phyloP scores from a whole-genome alignment of 2,888 invertebrate species.

The Ischnus inquisitorius region DNA sequence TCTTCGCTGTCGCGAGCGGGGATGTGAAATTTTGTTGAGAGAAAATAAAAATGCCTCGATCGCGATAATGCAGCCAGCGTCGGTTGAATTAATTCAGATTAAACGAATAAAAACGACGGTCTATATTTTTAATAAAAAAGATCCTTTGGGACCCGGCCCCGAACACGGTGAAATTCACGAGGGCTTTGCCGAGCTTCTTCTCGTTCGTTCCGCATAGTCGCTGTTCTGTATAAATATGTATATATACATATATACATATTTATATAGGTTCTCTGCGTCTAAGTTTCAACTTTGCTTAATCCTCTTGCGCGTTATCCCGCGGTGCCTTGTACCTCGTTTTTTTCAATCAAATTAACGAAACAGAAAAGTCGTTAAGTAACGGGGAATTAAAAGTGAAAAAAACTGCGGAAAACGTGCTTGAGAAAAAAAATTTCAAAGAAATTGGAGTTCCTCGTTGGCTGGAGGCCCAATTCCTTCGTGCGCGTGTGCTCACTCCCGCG shows the following conservation, averaged over 20 bases:
- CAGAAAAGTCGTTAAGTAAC: slow-evolving; percentile 23
- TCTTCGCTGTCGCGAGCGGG: no score
- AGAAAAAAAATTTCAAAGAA: slow-evolving; percentile 30
- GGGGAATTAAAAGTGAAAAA: slow-evolving; percentile 6
- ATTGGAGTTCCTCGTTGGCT: slow-evolving; percentile 45
- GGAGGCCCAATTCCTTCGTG: slow-evolving; percentile 43
- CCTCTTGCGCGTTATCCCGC: background rate
- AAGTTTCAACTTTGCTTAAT: slow-evolving; percentile 13
- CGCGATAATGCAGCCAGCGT: background rate
- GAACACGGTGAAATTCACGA: background rate
- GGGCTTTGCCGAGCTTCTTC: background rate
- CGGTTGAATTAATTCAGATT: background rate
- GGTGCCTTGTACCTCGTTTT: slow-evolving; percentile 29
- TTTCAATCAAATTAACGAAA: slow-evolving; percentile 21
- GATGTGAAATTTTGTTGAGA: background rate
- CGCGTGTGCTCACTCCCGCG: slow-evolving; percentile 39
- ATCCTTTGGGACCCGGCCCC: background rate
- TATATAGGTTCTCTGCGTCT: background rate
- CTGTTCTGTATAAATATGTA: background rate
- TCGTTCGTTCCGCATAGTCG: background rate
- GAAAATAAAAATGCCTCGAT: background rate
- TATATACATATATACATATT: background rate
- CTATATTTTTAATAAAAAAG: background rate
- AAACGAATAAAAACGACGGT: background rate
- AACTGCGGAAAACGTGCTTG: slow-evolving; percentile 22